phyloP scores from a whole-genome alignment of 2,113 vertebrate genomes.

The Hemiprocne comata region DNA sequence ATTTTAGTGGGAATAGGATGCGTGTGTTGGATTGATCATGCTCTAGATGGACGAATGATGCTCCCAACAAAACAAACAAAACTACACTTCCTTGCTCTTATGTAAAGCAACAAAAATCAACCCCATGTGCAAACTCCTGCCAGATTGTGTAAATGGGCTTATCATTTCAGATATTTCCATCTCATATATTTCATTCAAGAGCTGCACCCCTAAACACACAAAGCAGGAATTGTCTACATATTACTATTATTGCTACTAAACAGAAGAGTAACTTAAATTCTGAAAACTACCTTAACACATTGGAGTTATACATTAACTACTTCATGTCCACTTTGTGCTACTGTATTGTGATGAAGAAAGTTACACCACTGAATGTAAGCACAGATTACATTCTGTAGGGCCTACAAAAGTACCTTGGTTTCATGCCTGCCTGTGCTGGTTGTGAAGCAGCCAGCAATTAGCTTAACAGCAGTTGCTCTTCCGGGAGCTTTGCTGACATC shows the following conservation, averaged over 20 bases:
- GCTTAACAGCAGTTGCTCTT: constrained; percentile 64
- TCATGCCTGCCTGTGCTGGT: constrained; percentile 23
- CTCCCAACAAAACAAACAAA: neutral
- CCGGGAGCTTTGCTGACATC: constrained; percentile 72
- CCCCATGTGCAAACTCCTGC: neutral
- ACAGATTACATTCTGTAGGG: neutral
- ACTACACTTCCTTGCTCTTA: neutral
- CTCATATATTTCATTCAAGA: neutral
- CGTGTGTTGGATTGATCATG: neutral
- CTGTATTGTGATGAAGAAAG: neutral
- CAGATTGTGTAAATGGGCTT: neutral
- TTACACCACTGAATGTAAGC: neutral
- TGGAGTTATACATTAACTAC: neutral
- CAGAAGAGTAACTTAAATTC: neutral
- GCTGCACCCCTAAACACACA: neutral
- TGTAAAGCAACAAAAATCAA: constrained; percentile 3
- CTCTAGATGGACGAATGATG: neutral
- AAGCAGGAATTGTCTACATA: neutral
- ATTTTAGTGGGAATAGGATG: neutral
- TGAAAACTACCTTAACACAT: neutral
- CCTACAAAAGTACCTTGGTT: constrained; percentile 1
- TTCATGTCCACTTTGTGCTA: neutral
- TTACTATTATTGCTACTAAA: neutral
- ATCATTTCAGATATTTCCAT: neutral
- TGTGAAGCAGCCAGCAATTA: constrained; percentile 63